Evolutionary conservation across 1,140 invertebrate species (phyloP).

Genomic region (Drosophila sulfurigaster): DNA sequence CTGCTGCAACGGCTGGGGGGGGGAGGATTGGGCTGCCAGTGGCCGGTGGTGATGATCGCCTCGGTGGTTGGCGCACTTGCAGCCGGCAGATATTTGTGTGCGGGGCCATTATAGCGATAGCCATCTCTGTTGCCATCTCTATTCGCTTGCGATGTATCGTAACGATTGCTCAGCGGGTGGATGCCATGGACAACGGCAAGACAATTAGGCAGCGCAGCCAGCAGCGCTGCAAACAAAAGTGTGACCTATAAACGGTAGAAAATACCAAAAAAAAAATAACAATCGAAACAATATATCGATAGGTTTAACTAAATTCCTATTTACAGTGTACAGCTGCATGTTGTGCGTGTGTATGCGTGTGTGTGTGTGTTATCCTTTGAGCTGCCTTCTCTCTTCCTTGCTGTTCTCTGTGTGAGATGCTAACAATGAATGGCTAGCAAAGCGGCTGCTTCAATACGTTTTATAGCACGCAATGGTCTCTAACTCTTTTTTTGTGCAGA

Average conservation of each 20-base stretch:
- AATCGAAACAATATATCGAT: background rate
- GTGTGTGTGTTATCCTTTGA: constrained; percentile 8
- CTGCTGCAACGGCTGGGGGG: constrained; percentile 1
- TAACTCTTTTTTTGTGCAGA: constrained; percentile 21
- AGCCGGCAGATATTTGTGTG: constrained; percentile 65
- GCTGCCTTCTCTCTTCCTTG: no score
- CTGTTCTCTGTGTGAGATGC: constrained; percentile 12
- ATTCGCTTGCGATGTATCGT: constrained; percentile 22
- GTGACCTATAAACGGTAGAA: background rate
- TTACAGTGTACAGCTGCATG: constrained; percentile 7
- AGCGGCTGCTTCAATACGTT: constrained; percentile 30
- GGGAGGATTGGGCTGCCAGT: constrained; percentile 38
- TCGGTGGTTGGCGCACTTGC: constrained; percentile 42
- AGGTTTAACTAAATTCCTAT: background rate
- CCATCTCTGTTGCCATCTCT: constrained; percentile 49
- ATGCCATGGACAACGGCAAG: constrained; percentile 47
- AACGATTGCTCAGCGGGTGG: constrained; percentile 6
- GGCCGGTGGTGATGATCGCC: constrained; percentile 32
- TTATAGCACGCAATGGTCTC: constrained; percentile 37
- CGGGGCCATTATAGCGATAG: constrained; percentile 70
- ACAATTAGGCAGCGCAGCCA: constrained; percentile 3
- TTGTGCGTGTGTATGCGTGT: constrained; percentile 4
- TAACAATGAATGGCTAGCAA: constrained; percentile 40
- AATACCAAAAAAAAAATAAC: background rate
- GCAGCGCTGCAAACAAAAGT: background rate